A percentile compares a stretch with the other conserved stretches of the same genome.
These are phyloP conservation scores for Leptarthrus brevirostris DNA, from an alignment of 2,888 invertebrate genomes.

Conservation along the genomic window DNA sequence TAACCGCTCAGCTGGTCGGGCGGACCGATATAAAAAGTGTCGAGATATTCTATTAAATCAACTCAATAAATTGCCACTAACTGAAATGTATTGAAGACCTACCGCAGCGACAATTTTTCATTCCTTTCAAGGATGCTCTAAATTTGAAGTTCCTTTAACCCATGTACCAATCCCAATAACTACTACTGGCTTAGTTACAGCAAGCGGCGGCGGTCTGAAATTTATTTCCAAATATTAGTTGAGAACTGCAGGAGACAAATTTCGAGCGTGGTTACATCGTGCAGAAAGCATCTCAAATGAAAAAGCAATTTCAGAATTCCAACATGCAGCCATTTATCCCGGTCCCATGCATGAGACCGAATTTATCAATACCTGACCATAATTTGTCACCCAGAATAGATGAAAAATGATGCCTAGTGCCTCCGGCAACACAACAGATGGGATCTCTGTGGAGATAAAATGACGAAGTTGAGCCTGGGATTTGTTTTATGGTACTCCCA, in stretches of 20 bases:
- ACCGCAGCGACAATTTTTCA: slow-evolving; percentile 18
- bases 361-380: slow-evolving; percentile 54
- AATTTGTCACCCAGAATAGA: slow-evolving; percentile 54
- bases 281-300: slow-evolving; percentile 41
- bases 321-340: slow-evolving; percentile 46
- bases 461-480: slow-evolving; percentile 53
- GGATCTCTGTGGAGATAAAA: slow-evolving; percentile 51
- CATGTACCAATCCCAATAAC: slow-evolving; percentile 19
- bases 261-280: slow-evolving; percentile 31
- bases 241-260: slow-evolving; percentile 30
- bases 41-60: too few species aligned
- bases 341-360: slow-evolving; percentile 39
- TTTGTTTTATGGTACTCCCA: slow-evolving; percentile 53
- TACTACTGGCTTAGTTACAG: neutral
- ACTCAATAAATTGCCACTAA: slow-evolving; percentile 34
- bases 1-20: too few species aligned
- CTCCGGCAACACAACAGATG: slow-evolving; percentile 50
- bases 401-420: slow-evolving; percentile 53
- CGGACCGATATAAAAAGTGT: too few species aligned
- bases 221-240: slow-evolving; percentile 39
- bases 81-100: slow-evolving; percentile 21
- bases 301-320: slow-evolving; percentile 48
- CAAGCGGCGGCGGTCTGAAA: slow-evolving; percentile 23
- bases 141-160: slow-evolving; percentile 1
- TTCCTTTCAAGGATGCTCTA: slow-evolving; percentile 9